phyloP scores from a whole-genome alignment of 2,113 vertebrate genomes.

The Mus musculus region DNA sequence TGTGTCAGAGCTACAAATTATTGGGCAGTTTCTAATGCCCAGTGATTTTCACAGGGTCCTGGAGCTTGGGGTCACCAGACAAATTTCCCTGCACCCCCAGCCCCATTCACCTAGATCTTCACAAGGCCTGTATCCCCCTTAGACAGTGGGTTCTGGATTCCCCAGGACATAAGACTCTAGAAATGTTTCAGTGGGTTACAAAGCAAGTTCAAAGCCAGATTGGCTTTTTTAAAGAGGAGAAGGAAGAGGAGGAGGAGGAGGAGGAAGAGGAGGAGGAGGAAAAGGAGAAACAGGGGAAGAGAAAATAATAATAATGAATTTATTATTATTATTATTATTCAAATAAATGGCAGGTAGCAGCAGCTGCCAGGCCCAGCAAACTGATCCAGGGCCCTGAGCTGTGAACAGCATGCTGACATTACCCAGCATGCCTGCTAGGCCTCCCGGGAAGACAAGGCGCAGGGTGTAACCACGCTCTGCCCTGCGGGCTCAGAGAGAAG shows the following conservation, averaged over 20 bases:
- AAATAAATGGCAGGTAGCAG: neutral
- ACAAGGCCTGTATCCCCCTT: accelerated
- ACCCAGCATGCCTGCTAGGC: neutral
- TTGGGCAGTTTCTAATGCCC: neutral
- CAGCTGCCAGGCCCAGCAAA: neutral
- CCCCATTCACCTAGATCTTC: neutral
- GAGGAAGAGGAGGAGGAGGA: neutral
- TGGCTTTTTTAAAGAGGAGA: neutral
- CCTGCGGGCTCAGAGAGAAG: neutral
- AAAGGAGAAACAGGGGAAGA: no score
- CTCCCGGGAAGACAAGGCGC: neutral
- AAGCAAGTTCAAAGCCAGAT: neutral
- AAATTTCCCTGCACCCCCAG: neutral
- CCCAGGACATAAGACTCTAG: neutral
- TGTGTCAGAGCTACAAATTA: neutral
- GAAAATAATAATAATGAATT: no score
- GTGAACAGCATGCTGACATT: neutral
- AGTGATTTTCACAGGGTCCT: neutral
- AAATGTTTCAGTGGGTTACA: neutral
- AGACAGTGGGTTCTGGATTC: neutral
- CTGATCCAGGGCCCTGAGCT: neutral
- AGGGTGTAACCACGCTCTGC: neutral
- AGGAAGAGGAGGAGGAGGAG: no score
- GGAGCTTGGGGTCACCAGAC: neutral
- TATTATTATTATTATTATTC: neutral